Evolutionary conservation across 2,888 invertebrate genomes (phyloP).

Genomic region (Caenorhabditis imperialis): DNA sequence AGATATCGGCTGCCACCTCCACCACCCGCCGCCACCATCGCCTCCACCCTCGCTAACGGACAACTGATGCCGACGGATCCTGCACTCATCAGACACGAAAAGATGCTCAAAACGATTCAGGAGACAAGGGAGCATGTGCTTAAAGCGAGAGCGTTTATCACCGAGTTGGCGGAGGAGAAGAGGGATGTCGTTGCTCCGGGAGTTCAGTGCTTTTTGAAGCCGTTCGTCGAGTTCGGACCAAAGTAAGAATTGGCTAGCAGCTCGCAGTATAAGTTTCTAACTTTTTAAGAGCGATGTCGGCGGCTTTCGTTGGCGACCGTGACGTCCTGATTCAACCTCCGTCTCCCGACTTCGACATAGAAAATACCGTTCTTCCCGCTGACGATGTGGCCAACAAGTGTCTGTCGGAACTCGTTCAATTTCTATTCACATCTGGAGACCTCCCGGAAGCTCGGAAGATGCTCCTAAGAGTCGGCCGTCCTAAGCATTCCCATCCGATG

Average conservation of each 20-base stretch:
- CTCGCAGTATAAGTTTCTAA: too few species aligned
- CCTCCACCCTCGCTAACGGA: conserved; percentile 46
- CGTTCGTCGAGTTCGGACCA: conserved; percentile 47
- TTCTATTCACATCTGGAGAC: conserved; percentile 41
- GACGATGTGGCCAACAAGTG: conserved; percentile 57
- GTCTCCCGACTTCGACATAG: conserved; percentile 39
- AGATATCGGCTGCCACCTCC: conserved; percentile 62
- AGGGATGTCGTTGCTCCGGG: conserved; percentile 38
- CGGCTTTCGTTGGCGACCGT: conserved; percentile 52
- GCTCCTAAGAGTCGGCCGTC: conserved; percentile 10
- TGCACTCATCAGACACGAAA: conserved; percentile 35
- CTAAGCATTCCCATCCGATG: conserved; percentile 11
- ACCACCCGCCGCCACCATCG: conserved; percentile 68
- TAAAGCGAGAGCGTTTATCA: conserved; percentile 48
- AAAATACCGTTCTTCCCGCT: conserved; percentile 36
- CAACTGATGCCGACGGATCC: conserved; percentile 42
- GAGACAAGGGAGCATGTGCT: conserved; percentile 40
- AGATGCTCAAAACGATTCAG: conserved; percentile 42
- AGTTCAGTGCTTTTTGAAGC: conserved; percentile 42
- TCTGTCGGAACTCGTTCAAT: conserved; percentile 40
- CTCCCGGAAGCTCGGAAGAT: conserved; percentile 26
- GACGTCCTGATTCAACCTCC: conserved; percentile 50
- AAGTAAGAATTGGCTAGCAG: conserved; percentile 9
- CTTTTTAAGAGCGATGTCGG: conserved; percentile 43
- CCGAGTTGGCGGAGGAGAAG: conserved; percentile 35